phyloP scores from a whole-genome alignment of 2,113 vertebrate species.

The Esox niger region DNA sequence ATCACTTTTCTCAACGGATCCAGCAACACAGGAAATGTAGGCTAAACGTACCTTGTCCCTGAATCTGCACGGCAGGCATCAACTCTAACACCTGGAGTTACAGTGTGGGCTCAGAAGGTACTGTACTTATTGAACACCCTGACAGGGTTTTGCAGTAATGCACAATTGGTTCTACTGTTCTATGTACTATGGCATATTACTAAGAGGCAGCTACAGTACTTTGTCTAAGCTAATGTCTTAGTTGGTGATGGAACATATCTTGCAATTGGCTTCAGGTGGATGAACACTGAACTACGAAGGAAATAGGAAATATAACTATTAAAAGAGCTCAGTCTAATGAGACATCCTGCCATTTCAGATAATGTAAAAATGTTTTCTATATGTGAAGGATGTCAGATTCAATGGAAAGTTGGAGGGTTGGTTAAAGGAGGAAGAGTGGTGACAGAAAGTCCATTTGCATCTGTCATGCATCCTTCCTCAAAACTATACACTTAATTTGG shows the following conservation, averaged over 20 bases:
- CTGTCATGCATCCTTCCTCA: conserved; percentile 17
- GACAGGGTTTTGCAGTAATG: conserved; percentile 43
- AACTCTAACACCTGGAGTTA: conserved; percentile 2
- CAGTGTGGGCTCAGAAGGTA: neutral
- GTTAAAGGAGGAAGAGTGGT: conserved; percentile 33
- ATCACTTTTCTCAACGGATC: neutral
- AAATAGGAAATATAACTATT: conserved; percentile 29
- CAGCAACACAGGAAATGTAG: conserved; percentile 30
- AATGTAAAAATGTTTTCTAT: no score
- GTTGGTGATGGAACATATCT: neutral
- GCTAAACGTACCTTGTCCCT: conserved; percentile 28
- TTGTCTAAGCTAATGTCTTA: conserved; percentile 34
- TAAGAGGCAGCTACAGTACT: conserved; percentile 55
- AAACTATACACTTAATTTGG: conserved; percentile 22
- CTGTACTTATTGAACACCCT: conserved; percentile 11
- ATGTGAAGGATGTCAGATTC: neutral
- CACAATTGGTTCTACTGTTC: conserved; percentile 29
- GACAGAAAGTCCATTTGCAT: conserved; percentile 10
- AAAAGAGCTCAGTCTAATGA: conserved; percentile 62
- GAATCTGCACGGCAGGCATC: conserved; percentile 29
- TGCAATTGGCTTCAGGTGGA: neutral
- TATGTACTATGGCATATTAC: conserved; percentile 47
- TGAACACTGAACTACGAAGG: conserved; percentile 30
- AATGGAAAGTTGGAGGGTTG: conserved; percentile 15
- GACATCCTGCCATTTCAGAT: no score